These are phyloP conservation scores for Oryzias curvinotus DNA, from an alignment of 2,113 vertebrate species.

Conservation along the genomic window DNA sequence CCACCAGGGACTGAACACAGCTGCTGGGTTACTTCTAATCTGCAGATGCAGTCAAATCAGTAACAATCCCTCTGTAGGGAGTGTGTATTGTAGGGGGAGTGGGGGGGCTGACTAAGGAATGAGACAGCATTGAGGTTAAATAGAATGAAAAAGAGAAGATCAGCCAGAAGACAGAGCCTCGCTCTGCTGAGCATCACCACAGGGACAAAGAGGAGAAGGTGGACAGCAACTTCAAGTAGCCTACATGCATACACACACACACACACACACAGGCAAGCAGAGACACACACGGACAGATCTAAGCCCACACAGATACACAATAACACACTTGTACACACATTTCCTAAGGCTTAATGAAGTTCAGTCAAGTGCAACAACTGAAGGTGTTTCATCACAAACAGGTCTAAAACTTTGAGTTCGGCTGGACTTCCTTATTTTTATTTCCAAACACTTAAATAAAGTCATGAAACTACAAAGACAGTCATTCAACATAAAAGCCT, in stretches of 20 bases:
- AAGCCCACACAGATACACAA: not conserved
- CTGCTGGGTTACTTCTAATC: slow-evolving; percentile 47
- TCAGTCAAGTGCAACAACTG: slow-evolving; percentile 1
- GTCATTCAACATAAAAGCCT: too few species aligned
- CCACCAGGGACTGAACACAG: slow-evolving; percentile 26
- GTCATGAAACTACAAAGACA: too few species aligned
- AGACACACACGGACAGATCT: too few species aligned
- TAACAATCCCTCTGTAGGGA: slow-evolving; percentile 3
- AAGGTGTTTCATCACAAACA: too few species aligned
- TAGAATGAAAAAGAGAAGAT: not conserved
- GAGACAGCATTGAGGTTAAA: not conserved
- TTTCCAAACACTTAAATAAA: too few species aligned
- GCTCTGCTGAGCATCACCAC: slow-evolving; percentile 6
- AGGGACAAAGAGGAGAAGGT: slow-evolving; percentile 8
- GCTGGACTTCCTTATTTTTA: too few species aligned
- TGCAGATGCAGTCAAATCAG: slow-evolving; percentile 35
- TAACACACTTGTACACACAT: slow-evolving; percentile 56
- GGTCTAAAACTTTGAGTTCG: too few species aligned
- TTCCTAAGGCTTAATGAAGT: slow-evolving; percentile 39
- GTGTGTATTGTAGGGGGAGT: not conserved
- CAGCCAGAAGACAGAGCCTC: slow-evolving; percentile 20
- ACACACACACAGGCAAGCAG: too few species aligned
- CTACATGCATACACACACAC: too few species aligned
- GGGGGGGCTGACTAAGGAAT: not conserved
- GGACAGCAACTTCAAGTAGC: slow-evolving; percentile 8